Evolutionary conservation across 2,888 invertebrate species (phyloP).

Genomic region (Tiliacea citrago): DNA sequence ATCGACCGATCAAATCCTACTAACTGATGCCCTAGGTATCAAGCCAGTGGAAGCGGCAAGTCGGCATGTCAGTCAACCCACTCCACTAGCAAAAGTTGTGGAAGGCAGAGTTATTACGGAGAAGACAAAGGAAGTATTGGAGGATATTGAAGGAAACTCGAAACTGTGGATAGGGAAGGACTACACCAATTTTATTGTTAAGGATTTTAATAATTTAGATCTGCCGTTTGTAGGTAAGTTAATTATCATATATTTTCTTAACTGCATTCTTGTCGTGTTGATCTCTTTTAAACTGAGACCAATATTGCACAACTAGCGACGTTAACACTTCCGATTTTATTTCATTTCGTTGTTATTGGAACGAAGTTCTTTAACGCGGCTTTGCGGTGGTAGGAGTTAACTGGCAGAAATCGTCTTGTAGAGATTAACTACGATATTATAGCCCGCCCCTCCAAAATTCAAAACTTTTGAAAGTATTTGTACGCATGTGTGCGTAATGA

Average conservation of each 20-base stretch:
- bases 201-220: slow-evolving; percentile 97
- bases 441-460: too few relatives aligned
- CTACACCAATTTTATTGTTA: slow-evolving; percentile 98
- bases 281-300: not conserved
- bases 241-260: too few relatives aligned
- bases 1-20: slow-evolving; percentile 83
- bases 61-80: slow-evolving; percentile 76
- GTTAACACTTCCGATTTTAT: not conserved
- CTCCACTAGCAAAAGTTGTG: slow-evolving; percentile 83
- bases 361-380: too few relatives aligned
- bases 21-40: slow-evolving; percentile 80
- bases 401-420: too few relatives aligned
- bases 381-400: too few relatives aligned
- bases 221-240: slow-evolving; percentile 93
- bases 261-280: not conserved
- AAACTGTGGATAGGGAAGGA: slow-evolving; percentile 99
- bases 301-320: not conserved
- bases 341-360: not conserved
- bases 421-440: too few relatives aligned
- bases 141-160: slow-evolving; percentile 92
- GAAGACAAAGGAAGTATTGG: slow-evolving; percentile 78
- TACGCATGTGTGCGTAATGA: too few relatives aligned
- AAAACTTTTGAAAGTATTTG: too few relatives aligned
- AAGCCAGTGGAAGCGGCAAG: slow-evolving; percentile 66
- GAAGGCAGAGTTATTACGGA: slow-evolving; percentile 85